Evolutionary conservation across 1,140 invertebrate genomes (phyloP).

Genomic region (Oncopodura yosiiana): DNA sequence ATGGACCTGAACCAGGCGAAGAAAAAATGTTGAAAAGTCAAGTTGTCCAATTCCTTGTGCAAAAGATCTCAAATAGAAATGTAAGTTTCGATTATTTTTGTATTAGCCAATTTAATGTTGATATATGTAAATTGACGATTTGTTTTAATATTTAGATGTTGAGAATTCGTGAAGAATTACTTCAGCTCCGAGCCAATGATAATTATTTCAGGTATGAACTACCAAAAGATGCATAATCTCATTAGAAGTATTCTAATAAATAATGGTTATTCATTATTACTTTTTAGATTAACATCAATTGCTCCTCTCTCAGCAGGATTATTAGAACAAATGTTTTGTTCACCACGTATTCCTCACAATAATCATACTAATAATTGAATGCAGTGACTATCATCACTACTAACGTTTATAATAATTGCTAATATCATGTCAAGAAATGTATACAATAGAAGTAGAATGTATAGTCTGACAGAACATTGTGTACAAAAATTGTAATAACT

Average conservation of each 20-base stretch:
- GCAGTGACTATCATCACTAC: background rate
- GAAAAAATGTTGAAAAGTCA: background rate
- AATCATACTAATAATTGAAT: background rate
- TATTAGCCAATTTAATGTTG: background rate
- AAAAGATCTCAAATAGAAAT: conserved; percentile 19
- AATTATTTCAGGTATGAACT: conserved; percentile 23
- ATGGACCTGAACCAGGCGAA: background rate
- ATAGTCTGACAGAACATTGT: background rate
- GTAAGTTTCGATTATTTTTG: background rate
- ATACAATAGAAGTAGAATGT: background rate
- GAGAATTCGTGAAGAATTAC: conserved; percentile 12
- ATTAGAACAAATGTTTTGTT: conserved; percentile 21
- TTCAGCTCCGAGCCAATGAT: conserved; percentile 5
- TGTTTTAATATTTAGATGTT: conserved; percentile 9
- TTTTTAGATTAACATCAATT: conserved; percentile 15
- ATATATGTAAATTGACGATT: background rate
- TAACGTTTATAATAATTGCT: background rate
- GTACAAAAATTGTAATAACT: background rate
- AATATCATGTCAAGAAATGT: too few species aligned
- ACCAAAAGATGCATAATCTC: too few species aligned
- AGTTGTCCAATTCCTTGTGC: conserved; percentile 11
- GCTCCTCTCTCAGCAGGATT: conserved; percentile 14
- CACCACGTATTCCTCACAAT: background rate
- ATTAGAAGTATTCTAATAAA: too few species aligned
- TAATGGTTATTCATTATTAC: too few species aligned